Conservation (phyloP, 2,797 vertebrate genomes). For the Takifugu ocellatus region DNA sequence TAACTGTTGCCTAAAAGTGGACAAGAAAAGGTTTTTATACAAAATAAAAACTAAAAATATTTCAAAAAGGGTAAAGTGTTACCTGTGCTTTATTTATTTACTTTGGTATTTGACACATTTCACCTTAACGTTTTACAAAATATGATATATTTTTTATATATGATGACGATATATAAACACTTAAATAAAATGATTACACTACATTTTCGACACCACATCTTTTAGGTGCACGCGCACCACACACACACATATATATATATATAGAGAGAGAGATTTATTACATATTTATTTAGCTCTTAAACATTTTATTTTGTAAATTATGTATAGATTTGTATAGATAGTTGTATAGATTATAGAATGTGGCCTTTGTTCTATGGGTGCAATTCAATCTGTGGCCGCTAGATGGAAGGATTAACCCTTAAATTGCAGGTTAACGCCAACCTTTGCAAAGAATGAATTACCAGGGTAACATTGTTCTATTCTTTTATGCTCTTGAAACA, state of each 20-base stretch:
- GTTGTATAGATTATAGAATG: background rate
- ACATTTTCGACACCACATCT: too few species aligned
- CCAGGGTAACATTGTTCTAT: background rate
- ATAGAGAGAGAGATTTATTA: too few species aligned
- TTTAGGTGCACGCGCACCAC: too few species aligned
- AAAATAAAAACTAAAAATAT: constrained; percentile 71
- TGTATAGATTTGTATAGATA: background rate
- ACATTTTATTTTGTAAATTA: too few species aligned
- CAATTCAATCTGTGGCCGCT: background rate
- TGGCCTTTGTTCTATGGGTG: background rate
- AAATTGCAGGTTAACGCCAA: background rate
- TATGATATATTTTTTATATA: background rate
- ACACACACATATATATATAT: too few species aligned
- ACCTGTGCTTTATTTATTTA: constrained; percentile 2
- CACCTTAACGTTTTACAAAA: background rate
- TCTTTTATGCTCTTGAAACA: too few species aligned
- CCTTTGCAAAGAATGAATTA: background rate
- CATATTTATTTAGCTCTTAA: too few species aligned
- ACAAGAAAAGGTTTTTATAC: constrained; percentile 69
- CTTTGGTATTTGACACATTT: background rate
- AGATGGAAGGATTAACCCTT: constrained; percentile 27
- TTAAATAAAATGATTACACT: too few species aligned
- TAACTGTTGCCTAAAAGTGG: constrained; percentile 76
- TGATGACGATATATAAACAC: too few species aligned
- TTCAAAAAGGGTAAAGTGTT: constrained; percentile 34